Evolutionary conservation across 2,888 invertebrate species (phyloP).

Genomic region (Cartodere bifasciata): DNA sequence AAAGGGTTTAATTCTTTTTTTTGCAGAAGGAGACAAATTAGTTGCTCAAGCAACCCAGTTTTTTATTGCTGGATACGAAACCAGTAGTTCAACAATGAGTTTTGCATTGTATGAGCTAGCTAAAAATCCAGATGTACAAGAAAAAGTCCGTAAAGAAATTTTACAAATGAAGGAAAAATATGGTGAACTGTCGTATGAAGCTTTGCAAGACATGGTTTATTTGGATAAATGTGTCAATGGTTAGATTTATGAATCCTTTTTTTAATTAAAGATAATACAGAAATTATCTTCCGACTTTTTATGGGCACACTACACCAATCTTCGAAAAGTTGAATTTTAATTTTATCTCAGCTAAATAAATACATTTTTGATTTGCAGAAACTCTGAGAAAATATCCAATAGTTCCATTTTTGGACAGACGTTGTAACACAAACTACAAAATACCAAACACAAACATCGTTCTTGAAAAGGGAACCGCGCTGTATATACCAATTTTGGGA

Average conservation of each 20-base stretch:
- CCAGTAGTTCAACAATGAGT: conserved; percentile 33
- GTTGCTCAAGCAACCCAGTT: conserved; percentile 35
- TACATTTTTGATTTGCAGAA: conserved; percentile 27
- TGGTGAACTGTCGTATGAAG: conserved; percentile 32
- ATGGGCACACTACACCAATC: too few relatives aligned
- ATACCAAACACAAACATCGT: conserved; percentile 20
- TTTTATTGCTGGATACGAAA: conserved; percentile 39
- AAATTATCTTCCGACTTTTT: too few relatives aligned
- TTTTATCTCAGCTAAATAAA: too few relatives aligned
- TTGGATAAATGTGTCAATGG: conserved; percentile 34
- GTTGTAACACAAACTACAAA: conserved; percentile 22
- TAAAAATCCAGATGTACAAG: conserved; percentile 31
- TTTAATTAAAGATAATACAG: background rate
- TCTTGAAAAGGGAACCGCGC: conserved; percentile 28
- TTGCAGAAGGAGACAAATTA: conserved; percentile 22
- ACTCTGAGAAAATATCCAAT: conserved; percentile 34
- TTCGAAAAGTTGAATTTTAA: too few relatives aligned
- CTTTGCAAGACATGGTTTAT: conserved; percentile 36
- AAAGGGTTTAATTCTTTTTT: background rate
- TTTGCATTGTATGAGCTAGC: conserved; percentile 35
- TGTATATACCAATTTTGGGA: conserved; percentile 28
- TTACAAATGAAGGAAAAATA: conserved; percentile 15
- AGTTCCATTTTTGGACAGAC: conserved; percentile 25
- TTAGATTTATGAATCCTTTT: conserved; percentile 2
- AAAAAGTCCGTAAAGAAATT: conserved; percentile 33